phyloP scores from a whole-genome alignment of 2,888 invertebrate genomes.

The Macaria liturata region DNA sequence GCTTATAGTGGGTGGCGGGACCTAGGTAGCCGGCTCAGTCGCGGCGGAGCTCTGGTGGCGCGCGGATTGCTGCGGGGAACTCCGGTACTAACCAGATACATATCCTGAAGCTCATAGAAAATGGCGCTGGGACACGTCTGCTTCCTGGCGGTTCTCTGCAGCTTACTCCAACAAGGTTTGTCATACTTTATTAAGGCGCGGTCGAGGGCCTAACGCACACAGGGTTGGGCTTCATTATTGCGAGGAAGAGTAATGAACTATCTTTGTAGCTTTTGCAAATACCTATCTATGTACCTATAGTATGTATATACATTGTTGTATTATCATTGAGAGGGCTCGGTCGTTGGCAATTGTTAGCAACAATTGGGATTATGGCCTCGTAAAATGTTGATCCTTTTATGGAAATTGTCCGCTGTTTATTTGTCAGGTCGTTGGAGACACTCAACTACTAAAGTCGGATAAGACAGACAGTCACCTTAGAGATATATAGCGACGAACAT shows the following conservation, averaged over 20 bases:
- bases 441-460: no score
- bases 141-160: slow-evolving; percentile 73
- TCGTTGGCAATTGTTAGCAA: slow-evolving; percentile 3
- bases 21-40: slow-evolving; percentile 20
- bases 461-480: no score
- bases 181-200: slow-evolving; percentile 37
- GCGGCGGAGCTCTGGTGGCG: slow-evolving; percentile 39
- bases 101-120: slow-evolving; percentile 33
- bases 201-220: slow-evolving; percentile 1
- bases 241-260: no score
- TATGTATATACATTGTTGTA: not conserved
- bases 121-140: slow-evolving; percentile 62
- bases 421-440: no score
- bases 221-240: slow-evolving; percentile 7
- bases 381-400: slow-evolving; percentile 5
- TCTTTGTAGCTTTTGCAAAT: no score
- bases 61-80: slow-evolving; percentile 53
- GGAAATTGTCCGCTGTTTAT: not conserved
- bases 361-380: slow-evolving; percentile 5
- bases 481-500: no score
- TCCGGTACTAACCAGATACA: slow-evolving; percentile 46
- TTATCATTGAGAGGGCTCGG: not conserved
- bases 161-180: slow-evolving; percentile 77
- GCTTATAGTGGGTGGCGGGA: slow-evolving; percentile 13
- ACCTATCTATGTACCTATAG: no score